Evolutionary conservation across 1,140 invertebrate genomes (phyloP).

Genomic region (Meloidogyne floridensis): DNA sequence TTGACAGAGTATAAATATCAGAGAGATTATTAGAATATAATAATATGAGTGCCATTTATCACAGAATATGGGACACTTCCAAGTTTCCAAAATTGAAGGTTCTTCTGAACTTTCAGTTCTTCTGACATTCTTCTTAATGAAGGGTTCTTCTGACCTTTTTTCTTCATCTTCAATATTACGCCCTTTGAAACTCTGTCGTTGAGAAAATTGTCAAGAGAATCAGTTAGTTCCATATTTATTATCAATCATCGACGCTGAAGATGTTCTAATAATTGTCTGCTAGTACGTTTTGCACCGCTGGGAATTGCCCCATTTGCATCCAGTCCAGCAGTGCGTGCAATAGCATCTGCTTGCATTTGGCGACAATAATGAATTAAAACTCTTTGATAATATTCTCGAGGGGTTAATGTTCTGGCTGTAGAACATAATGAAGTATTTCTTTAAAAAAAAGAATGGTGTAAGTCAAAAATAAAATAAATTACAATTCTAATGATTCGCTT

Average conservation of each 20-base stretch:
- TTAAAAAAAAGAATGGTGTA: neutral
- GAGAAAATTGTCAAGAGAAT: too few species aligned
- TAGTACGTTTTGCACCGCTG: neutral
- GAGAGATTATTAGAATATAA: neutral
- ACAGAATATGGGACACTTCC: neutral
- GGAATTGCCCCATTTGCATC: neutral
- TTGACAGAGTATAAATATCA: neutral
- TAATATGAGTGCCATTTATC: neutral
- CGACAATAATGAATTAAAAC: conserved; percentile 58
- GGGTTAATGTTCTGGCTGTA: conserved; percentile 51
- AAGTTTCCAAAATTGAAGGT: neutral
- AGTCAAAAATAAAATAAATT: conserved; percentile 1
- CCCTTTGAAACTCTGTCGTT: too few species aligned
- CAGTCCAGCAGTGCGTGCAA: conserved; percentile 14
- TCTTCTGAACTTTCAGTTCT: too few species aligned
- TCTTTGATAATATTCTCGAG: conserved; percentile 64
- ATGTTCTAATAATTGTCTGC: conserved; percentile 9
- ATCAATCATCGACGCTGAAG: neutral
- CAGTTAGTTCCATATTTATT: too few species aligned
- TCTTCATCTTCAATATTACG: too few species aligned
- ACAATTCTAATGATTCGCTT: conserved; percentile 54
- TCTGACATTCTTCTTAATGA: too few species aligned
- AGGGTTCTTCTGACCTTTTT: too few species aligned
- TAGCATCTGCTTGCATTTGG: conserved; percentile 39
- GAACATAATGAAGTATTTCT: conserved; percentile 21